Conservation (phyloP, 2,113 vertebrate species). For the Dendrocopos noguchii region DNA sequence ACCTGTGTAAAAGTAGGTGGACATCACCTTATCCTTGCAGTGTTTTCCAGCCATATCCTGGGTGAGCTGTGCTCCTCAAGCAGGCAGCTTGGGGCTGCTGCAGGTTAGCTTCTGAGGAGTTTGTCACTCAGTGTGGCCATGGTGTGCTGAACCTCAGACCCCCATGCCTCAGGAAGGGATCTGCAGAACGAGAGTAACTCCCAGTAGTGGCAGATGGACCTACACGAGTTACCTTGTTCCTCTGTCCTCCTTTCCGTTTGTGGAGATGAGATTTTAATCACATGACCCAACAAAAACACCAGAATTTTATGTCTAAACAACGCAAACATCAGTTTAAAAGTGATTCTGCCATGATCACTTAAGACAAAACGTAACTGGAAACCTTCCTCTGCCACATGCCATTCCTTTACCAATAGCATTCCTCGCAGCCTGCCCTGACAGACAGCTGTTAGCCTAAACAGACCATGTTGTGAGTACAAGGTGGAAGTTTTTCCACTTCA, state of each 20-base stretch:
- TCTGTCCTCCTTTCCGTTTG: background rate
- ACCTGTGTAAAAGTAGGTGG: rapidly evolving
- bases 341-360: background rate
- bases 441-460: background rate
- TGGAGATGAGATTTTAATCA: background rate
- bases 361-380: background rate
- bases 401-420: rapidly evolving
- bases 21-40: background rate
- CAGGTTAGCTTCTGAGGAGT: background rate
- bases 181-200: background rate
- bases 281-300: background rate
- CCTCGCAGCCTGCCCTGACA: background rate
- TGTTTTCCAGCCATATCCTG: background rate
- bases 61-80: rapidly evolving
- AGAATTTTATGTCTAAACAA: background rate
- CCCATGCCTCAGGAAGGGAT: rapidly evolving
- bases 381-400: background rate
- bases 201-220: background rate
- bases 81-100: rapidly evolving
- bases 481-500: background rate
- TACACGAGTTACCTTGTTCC: background rate
- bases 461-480: rapidly evolving
- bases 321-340: background rate
- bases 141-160: background rate
- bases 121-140: rapidly evolving